Percentiles rank a stretch among this genome's conserved stretches.
These are phyloP conservation scores for Glyphotaelius pellucidus DNA, from an alignment of 2,888 invertebrate genomes.

Conservation along the genomic window DNA sequence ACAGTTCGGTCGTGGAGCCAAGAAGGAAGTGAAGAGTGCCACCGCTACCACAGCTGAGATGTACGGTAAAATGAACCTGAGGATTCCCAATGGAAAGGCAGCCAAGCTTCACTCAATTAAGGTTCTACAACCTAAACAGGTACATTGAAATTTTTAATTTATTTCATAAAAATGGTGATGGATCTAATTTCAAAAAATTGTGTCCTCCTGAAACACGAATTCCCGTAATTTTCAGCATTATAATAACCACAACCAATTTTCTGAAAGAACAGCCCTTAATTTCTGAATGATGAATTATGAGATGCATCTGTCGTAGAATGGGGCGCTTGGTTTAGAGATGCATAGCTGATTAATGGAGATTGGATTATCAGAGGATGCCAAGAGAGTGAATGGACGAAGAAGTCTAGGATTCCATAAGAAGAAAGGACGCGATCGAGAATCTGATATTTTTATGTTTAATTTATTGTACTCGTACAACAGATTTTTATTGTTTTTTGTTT, in stretches of 20 bases:
- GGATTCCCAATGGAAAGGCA: conserved; percentile 87
- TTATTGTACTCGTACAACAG: too few relatives aligned
- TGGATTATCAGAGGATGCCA: neutral
- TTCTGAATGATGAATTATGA: too few relatives aligned
- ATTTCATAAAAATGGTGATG: neutral
- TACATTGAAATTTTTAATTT: conserved; percentile 69
- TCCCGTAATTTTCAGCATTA: too few relatives aligned
- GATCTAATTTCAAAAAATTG: neutral
- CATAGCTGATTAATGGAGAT: too few relatives aligned
- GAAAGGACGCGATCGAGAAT: too few relatives aligned
- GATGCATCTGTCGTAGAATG: too few relatives aligned
- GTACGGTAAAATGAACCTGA: conserved; percentile 87
- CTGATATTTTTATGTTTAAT: too few relatives aligned
- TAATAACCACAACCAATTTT: too few relatives aligned
- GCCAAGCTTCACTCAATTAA: conserved; percentile 90
- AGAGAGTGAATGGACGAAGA: neutral
- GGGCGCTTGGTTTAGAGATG: too few relatives aligned
- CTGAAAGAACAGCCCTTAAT: too few relatives aligned
- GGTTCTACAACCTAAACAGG: conserved; percentile 92
- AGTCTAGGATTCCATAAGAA: too few relatives aligned
- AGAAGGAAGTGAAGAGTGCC: conserved; percentile 89
- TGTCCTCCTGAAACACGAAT: neutral
- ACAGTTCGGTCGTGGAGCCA: conserved; percentile 86
- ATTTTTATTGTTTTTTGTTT: too few relatives aligned
- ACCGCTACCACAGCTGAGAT: conserved; percentile 93